These are phyloP conservation scores for Drosophila setosimentum DNA, from an alignment of 2,888 invertebrate genomes.

Conservation along the genomic window DNA sequence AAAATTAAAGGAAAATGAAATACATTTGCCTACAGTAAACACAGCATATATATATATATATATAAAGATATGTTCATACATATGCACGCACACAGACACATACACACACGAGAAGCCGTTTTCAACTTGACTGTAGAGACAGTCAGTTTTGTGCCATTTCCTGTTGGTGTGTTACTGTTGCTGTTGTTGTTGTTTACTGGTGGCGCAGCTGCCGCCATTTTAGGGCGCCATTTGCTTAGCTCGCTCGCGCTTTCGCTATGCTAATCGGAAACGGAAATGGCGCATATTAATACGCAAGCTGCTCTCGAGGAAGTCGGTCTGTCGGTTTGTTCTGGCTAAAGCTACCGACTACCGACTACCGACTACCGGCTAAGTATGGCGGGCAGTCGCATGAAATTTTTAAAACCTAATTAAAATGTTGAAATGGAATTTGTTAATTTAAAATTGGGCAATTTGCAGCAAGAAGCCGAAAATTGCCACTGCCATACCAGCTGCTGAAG, in stretches of 20 bases:
- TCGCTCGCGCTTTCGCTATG: conserved; percentile 61
- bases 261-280: conserved; percentile 82
- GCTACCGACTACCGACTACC: conserved; percentile 1
- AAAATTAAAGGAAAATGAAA: conserved; percentile 82
- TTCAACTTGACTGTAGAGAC: conserved; percentile 61
- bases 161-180: conserved; percentile 61
- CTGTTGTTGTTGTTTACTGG: conserved; percentile 28
- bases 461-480: conserved; percentile 35
- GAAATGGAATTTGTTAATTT: conserved; percentile 82
- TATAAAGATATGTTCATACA: not conserved
- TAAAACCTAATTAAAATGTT: conserved; percentile 82
- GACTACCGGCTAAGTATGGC: conserved; percentile 47
- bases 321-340: conserved; percentile 13
- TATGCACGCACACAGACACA: conserved; percentile 19
- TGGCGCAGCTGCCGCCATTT: conserved; percentile 75
- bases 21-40: conserved; percentile 71
- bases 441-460: conserved; percentile 78
- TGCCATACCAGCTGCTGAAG: conserved; percentile 46
- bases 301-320: conserved; percentile 67
- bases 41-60: conserved; percentile 15
- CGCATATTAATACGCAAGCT: conserved; percentile 82
- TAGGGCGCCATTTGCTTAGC: conserved; percentile 64
- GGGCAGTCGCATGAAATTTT: conserved; percentile 76
- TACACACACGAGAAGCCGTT: conserved; percentile 33
- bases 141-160: conserved; percentile 77